Evolutionary conservation across 2,888 invertebrate species (phyloP), one percentile per base, ranked within the genome.

Genomic region (Drosophila paranaensis): DNA sequence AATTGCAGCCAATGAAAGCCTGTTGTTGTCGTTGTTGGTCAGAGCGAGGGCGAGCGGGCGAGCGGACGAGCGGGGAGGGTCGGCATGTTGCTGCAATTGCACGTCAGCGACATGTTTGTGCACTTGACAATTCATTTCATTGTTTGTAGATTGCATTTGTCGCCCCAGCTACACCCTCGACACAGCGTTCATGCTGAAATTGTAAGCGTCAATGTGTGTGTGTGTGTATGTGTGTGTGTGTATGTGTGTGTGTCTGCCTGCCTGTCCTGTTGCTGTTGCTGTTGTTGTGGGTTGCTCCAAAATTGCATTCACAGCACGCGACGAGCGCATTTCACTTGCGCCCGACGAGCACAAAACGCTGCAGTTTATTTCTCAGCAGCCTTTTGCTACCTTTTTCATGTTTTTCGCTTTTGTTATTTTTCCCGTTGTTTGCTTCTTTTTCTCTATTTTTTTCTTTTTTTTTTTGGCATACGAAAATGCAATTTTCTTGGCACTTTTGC

Each of bases 71-170:
- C 16, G 27, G 27, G 27, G 2, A 5, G 14, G 14, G n/a, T 2
- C 37, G 53, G 53, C 35, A 56, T 20, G 60, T 60, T 27, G 70
- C 66, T 81, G 81, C 81, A 79, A 85, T 79, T 85, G 86, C 88
- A 88, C 85, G 88, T 82, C 89, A 89, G 85, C 86, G 71, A 73
- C 88, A 85, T 89, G 85, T 84, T 86, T 86, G 86, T 86, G 86
- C 89, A 90, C 90, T 89, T 89, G 89, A 89, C 89, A 89, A 89
- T 89, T 90, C 89, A 89, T 89, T 89, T 90, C 90, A 90, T 89
- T 89, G 88, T 83, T 82, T 82, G 87, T 89, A 82, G 88, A 89
- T 89, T 87, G 89, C 89, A 86, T 89, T 89, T 89, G 85, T 75
- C 89, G 85, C 77, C 58, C 61, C 71, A 57, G 50, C 63, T 61